Percentiles rank a stretch among this genome's conserved stretches.
phyloP scores from a whole-genome alignment of 2,888 invertebrate genomes.

The Elysia crispata region DNA sequence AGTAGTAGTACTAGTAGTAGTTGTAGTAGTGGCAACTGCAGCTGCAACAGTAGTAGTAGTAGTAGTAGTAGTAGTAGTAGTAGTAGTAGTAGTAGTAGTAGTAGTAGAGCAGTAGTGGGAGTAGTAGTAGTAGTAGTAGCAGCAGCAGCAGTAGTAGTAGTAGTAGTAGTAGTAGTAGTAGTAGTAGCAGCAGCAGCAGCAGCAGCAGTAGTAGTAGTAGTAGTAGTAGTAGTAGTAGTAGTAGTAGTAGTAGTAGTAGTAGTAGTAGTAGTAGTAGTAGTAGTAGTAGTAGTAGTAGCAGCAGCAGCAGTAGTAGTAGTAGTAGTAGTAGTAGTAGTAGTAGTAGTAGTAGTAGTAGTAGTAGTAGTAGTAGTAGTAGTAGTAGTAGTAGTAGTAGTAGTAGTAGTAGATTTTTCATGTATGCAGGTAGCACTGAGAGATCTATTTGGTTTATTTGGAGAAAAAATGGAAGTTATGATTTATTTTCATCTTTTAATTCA shows the following conservation, averaged over 20 bases:
- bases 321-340: no score
- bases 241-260: neutral
- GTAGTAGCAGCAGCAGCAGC: no score
- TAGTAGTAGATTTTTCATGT: no score
- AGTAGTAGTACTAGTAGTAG: slow-evolving; percentile 3
- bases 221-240: neutral
- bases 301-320: neutral
- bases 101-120: neutral
- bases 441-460: no score
- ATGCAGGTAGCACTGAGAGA: no score
- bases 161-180: no score
- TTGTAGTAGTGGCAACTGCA: neutral
- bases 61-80: slow-evolving; percentile 15
- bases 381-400: no score
- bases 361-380: no score
- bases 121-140: neutral
- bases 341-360: no score
- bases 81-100: no score
- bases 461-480: no score
- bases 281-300: slow-evolving; percentile 16
- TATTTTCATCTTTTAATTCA: no score
- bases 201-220: neutral
- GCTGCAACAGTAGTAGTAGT: neutral
- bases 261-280: slow-evolving; percentile 19
- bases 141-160: neutral